Base-by-base conservation (phyloP, 2,797 vertebrate species). In the Rhabdophis nuchalis region DNA sequence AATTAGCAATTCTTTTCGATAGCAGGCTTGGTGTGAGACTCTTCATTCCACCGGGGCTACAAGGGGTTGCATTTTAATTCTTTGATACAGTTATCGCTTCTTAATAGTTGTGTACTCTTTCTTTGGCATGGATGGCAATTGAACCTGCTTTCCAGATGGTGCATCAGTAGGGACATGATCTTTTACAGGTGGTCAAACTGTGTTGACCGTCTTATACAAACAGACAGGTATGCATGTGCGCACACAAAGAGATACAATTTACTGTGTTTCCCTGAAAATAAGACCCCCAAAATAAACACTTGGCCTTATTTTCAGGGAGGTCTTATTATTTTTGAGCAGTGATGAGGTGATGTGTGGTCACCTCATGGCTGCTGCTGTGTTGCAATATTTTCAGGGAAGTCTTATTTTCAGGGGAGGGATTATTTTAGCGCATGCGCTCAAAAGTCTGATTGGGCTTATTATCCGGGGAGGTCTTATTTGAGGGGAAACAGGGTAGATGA, bases 1-100 rank as follows among this genome's bases (percentile, higher is more conserved):
- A 91, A 88, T 93, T 85, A 93, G 50, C 57, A 87, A 57, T 56
- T 27, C 61, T n/a, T 68, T 36, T 54, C 53, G n/a, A 91, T 52
- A 18, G 85, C 25, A 91, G 27, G 25, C 50, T 85, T 91, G 86
- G 61, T 72, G 86, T 52, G 27, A 25, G 50, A 91, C 68, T 82
- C 50, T 91, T 72, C 50, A 56, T 90, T 93, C 89, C 86, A 91
- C 58, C 23, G 32, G 64, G 46, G 36, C 86, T 85, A 54, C 46
- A 32, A 88, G 60, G 16, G n/a, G 56, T 85, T 64, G 41, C 25
- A 82, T 82, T 92, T 92, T 77, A 32, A 85, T n/a, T 61, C 57
- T 10, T 88, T 58, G 9, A 20, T 82, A 57, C 52, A 32, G 29
- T 90, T 87, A 61, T 46, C 57, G 36, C 4, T 85, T 82, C 54